Evolutionary conservation across 2,797 vertebrate species (phyloP), one percentile per base, ranked within the genome.

Genomic region (Liparis tanakae): DNA sequence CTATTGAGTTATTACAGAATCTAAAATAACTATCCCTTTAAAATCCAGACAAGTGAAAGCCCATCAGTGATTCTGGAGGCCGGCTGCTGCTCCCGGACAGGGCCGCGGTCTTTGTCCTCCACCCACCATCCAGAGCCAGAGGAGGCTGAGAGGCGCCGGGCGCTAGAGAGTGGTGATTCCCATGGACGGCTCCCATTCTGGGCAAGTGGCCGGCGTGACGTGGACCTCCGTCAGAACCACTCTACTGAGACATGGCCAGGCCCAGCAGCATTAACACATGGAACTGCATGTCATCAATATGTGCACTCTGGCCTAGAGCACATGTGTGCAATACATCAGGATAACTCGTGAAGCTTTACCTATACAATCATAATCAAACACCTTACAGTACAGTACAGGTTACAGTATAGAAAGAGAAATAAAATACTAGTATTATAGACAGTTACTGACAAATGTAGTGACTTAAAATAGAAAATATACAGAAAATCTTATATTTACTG

Each of bases 121-220:
- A 95, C 94, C 93, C 94, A 95, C 95, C 94, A 93, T 95, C 94
- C 92, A 88, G 87, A 92, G 85, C 85, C 86, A 86, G 88, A 87
- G 89, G 84, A 87, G 83, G 84, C 76, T 83, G 78, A 85, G 89
- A 81, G 76, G 83, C 83, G 85, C 83, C 67, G 85, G 78, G 63
- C 56, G 79, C 91, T 95, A 95, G 88, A 95, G 94, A 87, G 94
- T 95, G 79, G 94, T 95, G 89, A 95, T 94, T 89, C 95, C 95
- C 94, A 95, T 94, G 90, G 95, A 94, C 1, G 93, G 94, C 90
- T 95, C 95, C 94, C 94, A 95, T 86, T 95, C 95, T 83, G 95
- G 95, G 87, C 94, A 95, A 79, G 94, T 91, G 80, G 94, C 94
- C 25, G 94, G 92, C 63, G 95, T 94, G 84, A 93, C 72, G 48